These are phyloP conservation scores for Drosophila silvestris DNA, from an alignment of 2,888 invertebrate genomes.

Conservation along the genomic window DNA sequence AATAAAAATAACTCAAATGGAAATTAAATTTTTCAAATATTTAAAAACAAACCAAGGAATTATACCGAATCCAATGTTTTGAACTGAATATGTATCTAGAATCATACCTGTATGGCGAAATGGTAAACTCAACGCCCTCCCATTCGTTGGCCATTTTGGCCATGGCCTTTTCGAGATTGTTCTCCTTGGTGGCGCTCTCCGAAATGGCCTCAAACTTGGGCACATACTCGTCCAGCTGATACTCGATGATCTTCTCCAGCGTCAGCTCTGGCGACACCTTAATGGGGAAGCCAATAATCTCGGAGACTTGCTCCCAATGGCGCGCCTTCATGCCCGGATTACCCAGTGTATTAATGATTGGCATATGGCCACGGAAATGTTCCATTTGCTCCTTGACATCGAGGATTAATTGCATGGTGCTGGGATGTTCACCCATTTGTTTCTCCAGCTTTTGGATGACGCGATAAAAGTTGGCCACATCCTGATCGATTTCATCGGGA, in stretches of 20 bases:
- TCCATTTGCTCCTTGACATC: slow-evolving; percentile 90
- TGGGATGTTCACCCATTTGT: slow-evolving; percentile 91
- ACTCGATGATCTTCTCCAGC: slow-evolving; percentile 94
- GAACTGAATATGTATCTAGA: background rate
- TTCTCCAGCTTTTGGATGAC: slow-evolving; percentile 95
- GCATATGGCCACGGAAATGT: slow-evolving; percentile 94
- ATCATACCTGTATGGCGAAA: slow-evolving; percentile 88
- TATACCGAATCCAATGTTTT: background rate
- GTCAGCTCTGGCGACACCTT: slow-evolving; percentile 93
- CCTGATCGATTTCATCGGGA: slow-evolving; percentile 93
- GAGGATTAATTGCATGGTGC: slow-evolving; percentile 90
- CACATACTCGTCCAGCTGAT: slow-evolving; percentile 94
- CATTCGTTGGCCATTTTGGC: slow-evolving; percentile 96
- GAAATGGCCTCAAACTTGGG: slow-evolving; percentile 96
- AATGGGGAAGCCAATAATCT: slow-evolving; percentile 97
- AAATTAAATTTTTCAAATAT: background rate
- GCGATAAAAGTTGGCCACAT: slow-evolving; percentile 86
- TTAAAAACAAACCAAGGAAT: background rate
- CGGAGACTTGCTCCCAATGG: slow-evolving; percentile 98
- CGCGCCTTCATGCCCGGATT: slow-evolving; percentile 97
- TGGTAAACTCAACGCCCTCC: slow-evolving; percentile 91
- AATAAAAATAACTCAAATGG: background rate
- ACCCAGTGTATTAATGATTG: slow-evolving; percentile 96
- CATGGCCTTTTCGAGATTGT: slow-evolving; percentile 94
- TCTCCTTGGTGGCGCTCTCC: slow-evolving; percentile 98